Base-by-base conservation (phyloP, 2,888 invertebrate species). In the Agrilus biguttatus region DNA sequence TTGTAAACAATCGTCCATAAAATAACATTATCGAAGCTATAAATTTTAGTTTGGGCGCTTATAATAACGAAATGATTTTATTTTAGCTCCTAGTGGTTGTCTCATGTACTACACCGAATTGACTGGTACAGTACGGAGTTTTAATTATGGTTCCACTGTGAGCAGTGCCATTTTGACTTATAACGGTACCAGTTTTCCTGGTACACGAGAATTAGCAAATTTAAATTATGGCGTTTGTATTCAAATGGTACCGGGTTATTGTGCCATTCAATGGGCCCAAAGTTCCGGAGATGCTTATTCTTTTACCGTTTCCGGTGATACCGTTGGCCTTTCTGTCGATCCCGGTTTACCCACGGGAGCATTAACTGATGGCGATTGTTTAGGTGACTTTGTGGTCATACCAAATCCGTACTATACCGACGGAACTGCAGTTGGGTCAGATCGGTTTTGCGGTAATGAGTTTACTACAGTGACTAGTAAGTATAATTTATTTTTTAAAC, bases 171-270 rank as follows among this genome's bases (percentile, higher is more conserved):
- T 45, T 6, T 48, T 43, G 38, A 44, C 42, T 13, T 39, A 43
- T 1, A 49, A 47, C 21, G 49, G 49, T 23, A 49, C 52, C 36
- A 43, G 46, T 14, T 46, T 51, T 34, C 54, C 51, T 40, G 85
- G 84, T 2, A 81, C 83, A 0, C 66, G 87, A 28, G 80, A 87
- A 61, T 66, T 88, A 44, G 77, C 73, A 2, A 80, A 78, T 58
- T 66, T 77, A 48, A 77, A 78, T 61, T 88, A 88, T 57, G 86
- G 86, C 5, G 77, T 85, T 41, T 88, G 88, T 53, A 73, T 88
- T 14, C 69, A 78, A 54, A 79, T 80, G 75, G 77, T 73, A 40
- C 72, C 79, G 1, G 84, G 83, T 12, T 80, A 72, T 59, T 88
- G 88, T 58, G 70, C 73, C 19, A 85, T 87, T 46, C 76, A 75